A percentile compares a stretch with the other conserved stretches of the same genome.
Conservation (phyloP, 2,113 vertebrate genomes). For the Macrotus californicus region DNA sequence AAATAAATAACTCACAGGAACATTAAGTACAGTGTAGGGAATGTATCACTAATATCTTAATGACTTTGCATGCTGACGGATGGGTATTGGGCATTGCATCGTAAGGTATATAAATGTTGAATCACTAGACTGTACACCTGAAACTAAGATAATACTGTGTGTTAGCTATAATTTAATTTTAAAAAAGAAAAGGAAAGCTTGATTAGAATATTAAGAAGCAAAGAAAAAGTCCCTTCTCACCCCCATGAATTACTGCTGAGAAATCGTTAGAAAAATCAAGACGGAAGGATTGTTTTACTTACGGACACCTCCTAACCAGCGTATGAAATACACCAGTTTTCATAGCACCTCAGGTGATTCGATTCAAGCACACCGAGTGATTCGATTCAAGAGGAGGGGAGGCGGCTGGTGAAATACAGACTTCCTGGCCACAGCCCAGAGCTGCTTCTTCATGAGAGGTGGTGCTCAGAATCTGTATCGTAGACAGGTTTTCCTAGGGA, state of each 20-base stretch:
- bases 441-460: not conserved
- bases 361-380: not conserved
- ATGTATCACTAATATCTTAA: not conserved
- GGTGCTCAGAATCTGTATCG: not conserved
- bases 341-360: not conserved
- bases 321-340: not conserved
- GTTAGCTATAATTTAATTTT: too few relatives aligned
- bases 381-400: not conserved
- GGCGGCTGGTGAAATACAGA: not conserved
- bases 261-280: not conserved
- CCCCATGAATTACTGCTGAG: not conserved
- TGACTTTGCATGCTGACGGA: accelerated
- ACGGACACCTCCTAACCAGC: not conserved
- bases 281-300: not conserved
- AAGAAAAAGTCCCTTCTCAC: not conserved
- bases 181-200: not conserved
- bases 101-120: not conserved
- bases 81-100: too few relatives aligned
- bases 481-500: not conserved
- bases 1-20: not conserved
- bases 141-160: not conserved
- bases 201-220: not conserved
- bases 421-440: not conserved
- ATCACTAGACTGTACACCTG: not conserved
- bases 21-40: not conserved